Conservation (phyloP, 2,888 invertebrate genomes). For the Nematopogon swammerdamellus region DNA sequence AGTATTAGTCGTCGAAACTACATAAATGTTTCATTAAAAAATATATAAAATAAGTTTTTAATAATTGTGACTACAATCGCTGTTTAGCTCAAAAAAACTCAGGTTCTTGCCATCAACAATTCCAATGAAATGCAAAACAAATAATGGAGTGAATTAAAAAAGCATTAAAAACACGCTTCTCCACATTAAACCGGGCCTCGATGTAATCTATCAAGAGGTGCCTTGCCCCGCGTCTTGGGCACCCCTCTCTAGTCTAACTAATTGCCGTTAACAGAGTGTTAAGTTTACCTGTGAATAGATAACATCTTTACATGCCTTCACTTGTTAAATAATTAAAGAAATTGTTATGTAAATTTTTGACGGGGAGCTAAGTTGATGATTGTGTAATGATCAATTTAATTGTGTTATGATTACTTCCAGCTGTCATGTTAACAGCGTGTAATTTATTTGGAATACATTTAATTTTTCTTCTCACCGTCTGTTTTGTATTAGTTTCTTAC, state of each 20-base stretch:
- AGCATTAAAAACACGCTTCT: conserved; percentile 21
- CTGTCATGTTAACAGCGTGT: neutral
- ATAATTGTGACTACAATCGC: no score
- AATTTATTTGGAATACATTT: neutral
- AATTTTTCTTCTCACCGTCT: no score
- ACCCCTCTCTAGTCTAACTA: neutral
- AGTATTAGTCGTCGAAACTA: no score
- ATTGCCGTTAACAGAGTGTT: neutral
- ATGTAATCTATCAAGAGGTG: neutral
- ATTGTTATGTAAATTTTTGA: neutral
- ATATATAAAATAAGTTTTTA: no score
- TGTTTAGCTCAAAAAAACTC: neutral
- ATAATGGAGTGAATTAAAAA: conserved; percentile 54
- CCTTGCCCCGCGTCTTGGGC: neutral
- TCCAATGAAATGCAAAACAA: conserved; percentile 43
- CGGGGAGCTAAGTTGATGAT: neutral
- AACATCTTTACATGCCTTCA: neutral
- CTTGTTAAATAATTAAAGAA: neutral
- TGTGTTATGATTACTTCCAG: neutral
- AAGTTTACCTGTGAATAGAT: neutral
- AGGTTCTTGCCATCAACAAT: conserved; percentile 21
- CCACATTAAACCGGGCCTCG: neutral
- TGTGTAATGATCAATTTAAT: neutral
- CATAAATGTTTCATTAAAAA: no score
- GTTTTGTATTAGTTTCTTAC: no score